These are phyloP conservation scores for Ectemnius lituratus DNA, from an alignment of 2,888 invertebrate species.

Conservation along the genomic window DNA sequence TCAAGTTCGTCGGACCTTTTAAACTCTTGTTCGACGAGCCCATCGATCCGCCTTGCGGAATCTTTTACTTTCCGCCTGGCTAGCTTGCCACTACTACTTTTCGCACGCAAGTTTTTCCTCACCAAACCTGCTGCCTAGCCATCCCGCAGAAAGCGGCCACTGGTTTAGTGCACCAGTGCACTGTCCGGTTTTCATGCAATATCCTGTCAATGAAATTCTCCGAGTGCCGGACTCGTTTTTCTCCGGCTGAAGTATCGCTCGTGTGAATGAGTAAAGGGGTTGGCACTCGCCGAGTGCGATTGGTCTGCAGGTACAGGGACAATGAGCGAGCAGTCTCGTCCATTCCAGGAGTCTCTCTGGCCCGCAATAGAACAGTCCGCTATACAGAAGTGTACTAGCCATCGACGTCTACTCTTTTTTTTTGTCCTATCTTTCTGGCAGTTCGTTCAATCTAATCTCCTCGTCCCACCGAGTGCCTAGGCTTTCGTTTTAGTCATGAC, in stretches of 20 bases:
- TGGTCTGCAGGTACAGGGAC: not conserved
- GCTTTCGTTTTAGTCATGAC: slow-evolving; percentile 14
- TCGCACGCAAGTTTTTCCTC: slow-evolving; percentile 27
- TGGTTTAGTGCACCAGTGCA: too few species aligned
- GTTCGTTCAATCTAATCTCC: not conserved
- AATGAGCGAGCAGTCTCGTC: slow-evolving; percentile 1
- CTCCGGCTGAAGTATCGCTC: not conserved
- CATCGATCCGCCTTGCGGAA: slow-evolving; percentile 51
- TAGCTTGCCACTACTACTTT: slow-evolving; percentile 13
- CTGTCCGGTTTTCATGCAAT: too few species aligned
- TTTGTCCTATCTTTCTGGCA: not conserved
- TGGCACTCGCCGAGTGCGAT: not conserved
- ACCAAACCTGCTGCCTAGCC: slow-evolving; percentile 4
- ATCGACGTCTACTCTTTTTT: not conserved
- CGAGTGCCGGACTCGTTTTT: too few species aligned
- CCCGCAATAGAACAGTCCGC: not conserved
- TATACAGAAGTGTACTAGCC: not conserved
- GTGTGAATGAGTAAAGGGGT: not conserved
- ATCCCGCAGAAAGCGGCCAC: too few species aligned
- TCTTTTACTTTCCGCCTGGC: slow-evolving; percentile 29
- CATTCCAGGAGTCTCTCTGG: not conserved
- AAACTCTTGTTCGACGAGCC: slow-evolving; percentile 48
- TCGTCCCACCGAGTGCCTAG: not conserved
- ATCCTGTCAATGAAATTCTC: too few species aligned
- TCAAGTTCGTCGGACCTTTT: slow-evolving; percentile 57